phyloP scores from a whole-genome alignment of 2,797 vertebrate genomes.

The Eleutherodactylus coqui region DNA sequence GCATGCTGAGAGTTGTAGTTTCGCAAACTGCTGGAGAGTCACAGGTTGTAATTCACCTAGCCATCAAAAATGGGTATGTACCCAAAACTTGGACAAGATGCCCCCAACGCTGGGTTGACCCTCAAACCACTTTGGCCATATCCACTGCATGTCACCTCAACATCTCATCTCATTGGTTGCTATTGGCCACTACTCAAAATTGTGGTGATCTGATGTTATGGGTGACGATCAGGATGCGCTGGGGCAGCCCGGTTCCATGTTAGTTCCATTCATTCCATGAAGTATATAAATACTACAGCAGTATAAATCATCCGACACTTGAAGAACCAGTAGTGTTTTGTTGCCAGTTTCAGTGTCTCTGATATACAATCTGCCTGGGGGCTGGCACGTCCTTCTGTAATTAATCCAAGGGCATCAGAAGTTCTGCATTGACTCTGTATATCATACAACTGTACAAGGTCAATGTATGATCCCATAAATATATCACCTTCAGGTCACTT shows the following conservation, averaged over 20 bases:
- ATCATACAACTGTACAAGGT: background rate
- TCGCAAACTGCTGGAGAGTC: background rate
- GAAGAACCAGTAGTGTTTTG: background rate
- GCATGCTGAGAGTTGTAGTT: conserved; percentile 4
- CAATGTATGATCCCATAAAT: background rate
- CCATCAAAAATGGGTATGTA: too few species aligned
- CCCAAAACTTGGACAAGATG: too few species aligned
- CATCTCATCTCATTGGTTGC: too few species aligned
- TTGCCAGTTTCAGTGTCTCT: background rate
- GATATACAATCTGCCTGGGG: background rate
- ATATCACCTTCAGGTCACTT: background rate
- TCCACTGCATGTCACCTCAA: too few species aligned
- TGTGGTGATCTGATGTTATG: too few species aligned
- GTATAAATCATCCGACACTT: background rate
- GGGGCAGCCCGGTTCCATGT: background rate
- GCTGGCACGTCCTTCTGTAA: background rate
- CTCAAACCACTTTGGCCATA: too few species aligned
- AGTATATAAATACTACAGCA: too few species aligned
- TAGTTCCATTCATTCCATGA: too few species aligned
- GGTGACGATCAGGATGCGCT: too few species aligned
- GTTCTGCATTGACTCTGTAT: background rate
- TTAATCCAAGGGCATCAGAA: background rate
- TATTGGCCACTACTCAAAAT: too few species aligned
- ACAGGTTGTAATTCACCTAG: too few species aligned
- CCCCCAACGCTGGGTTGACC: too few species aligned